Evolutionary conservation across 2,113 vertebrate species (phyloP), one percentile per base, ranked within the genome.

Genomic region (Accipiter virgatus): DNA sequence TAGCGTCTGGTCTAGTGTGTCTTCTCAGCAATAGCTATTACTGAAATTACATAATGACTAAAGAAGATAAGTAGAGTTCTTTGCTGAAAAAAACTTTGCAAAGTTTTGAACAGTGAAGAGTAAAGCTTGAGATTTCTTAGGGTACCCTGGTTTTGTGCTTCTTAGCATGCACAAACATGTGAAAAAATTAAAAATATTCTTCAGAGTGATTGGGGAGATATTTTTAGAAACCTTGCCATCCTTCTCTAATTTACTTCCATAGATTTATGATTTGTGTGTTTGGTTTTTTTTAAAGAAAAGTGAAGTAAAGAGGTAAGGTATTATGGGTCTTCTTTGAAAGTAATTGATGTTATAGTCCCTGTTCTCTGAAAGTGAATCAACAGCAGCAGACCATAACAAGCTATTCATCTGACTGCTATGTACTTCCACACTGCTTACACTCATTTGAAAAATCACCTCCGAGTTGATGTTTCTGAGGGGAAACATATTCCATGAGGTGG

Each of bases 371-470:
- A 58, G 62, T 13, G 68, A 66, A 81, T 38, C 40, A 68, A 59
- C 19, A 79, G 27, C 53, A 61, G 36, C n/a, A 85, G 56, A 80
- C 16, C 23, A 20, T 3, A 75, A 40, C 36, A 70, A 63, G 27
- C 40, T 65, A 11, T 45, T 89, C 26, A 80, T 38, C 55, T 91
- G 45, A 84, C 38, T 75, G 26, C 36, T 61, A 11, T 4, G 6
- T 89, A 31, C 16, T 94, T 81, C 25, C 75, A 73, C 70, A 59
- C 59, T 88, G 58, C 38, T 88, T 86, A 58, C 26, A 47, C 19
- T 74, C 56, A 73, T 86, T 74, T 90, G 63, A 95, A 96, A 97
- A 75, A 81, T 47, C 92, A 94, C 59, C 66, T 94, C 42, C 48
- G 19, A 53, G 20, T 5, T 58, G 84, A 82, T 94, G 52, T 74